phyloP scores from a whole-genome alignment of 2,113 vertebrate genomes.

The Crocuta crocuta region DNA sequence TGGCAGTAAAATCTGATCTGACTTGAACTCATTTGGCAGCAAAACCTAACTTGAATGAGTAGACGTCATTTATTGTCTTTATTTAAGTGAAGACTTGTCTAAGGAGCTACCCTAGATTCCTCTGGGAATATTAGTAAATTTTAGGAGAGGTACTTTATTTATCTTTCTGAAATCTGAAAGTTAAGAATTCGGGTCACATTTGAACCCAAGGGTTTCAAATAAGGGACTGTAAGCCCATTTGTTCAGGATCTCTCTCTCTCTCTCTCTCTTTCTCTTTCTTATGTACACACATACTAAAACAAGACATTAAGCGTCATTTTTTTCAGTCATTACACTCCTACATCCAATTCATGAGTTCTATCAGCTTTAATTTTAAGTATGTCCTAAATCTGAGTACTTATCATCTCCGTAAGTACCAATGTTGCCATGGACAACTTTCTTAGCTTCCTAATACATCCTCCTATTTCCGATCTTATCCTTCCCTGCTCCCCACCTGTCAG shows the following conservation, averaged over 20 bases:
- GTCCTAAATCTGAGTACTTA: background rate
- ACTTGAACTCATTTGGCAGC: background rate
- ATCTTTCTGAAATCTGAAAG: background rate
- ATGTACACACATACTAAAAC: background rate
- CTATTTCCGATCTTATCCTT: background rate
- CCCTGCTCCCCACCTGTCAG: background rate
- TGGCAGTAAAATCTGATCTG: background rate
- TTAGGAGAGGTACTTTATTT: background rate
- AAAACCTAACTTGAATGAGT: background rate
- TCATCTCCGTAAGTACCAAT: background rate
- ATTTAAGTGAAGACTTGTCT: background rate
- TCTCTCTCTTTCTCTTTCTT: background rate
- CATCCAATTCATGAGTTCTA: background rate
- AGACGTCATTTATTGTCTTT: background rate
- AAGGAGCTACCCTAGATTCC: background rate
- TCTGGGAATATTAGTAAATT: background rate
- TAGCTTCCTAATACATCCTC: background rate
- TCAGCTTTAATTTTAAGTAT: background rate
- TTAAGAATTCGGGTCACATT: background rate
- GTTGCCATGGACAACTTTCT: background rate
- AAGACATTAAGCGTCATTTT: background rate
- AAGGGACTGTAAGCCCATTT: background rate
- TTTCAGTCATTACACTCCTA: background rate
- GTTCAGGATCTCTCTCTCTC: background rate
- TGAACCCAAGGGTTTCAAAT: background rate